Evolutionary conservation across 2,888 invertebrate species (phyloP).

Genomic region (Catocala nupta): DNA sequence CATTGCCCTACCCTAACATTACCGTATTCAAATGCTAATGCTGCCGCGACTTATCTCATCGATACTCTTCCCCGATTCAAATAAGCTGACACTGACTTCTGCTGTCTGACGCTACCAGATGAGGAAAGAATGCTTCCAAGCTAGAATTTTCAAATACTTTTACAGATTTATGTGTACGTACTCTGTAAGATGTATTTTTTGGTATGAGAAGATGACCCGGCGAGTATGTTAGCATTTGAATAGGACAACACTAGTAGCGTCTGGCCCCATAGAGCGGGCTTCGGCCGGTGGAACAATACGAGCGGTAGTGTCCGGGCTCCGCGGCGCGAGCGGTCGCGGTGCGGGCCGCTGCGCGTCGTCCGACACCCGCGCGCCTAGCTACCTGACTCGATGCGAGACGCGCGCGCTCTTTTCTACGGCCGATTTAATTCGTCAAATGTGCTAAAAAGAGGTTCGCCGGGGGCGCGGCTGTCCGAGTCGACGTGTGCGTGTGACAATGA

Average conservation of each 20-base stretch:
- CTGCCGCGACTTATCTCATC: constrained; percentile 2
- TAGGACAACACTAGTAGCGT: constrained; percentile 31
- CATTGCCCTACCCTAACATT: constrained; percentile 14
- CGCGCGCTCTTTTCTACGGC: constrained; percentile 76
- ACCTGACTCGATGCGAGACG: constrained; percentile 63
- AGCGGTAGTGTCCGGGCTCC: constrained; percentile 37
- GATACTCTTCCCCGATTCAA: too few species aligned
- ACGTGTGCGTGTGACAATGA: constrained; percentile 84
- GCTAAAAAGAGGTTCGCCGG: constrained; percentile 79
- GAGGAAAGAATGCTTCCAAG: too few species aligned
- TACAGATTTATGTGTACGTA: not conserved
- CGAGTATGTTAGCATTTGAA: constrained; percentile 51
- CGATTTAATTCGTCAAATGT: constrained; percentile 50
- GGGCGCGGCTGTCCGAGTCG: constrained; percentile 87
- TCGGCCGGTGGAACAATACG: constrained; percentile 40
- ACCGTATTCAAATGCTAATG: constrained; percentile 38
- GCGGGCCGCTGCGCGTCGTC: constrained; percentile 66
- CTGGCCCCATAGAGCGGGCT: constrained; percentile 17
- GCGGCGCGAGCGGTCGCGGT: constrained; percentile 47
- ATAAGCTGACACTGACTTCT: too few species aligned
- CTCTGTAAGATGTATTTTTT: constrained; percentile 2
- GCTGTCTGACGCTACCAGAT: too few species aligned
- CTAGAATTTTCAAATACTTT: too few species aligned
- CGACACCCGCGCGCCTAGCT: constrained; percentile 85
- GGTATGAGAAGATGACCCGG: constrained; percentile 3